Conservation (phyloP, 2,888 invertebrate species). For the Crocallis elinguaria region DNA sequence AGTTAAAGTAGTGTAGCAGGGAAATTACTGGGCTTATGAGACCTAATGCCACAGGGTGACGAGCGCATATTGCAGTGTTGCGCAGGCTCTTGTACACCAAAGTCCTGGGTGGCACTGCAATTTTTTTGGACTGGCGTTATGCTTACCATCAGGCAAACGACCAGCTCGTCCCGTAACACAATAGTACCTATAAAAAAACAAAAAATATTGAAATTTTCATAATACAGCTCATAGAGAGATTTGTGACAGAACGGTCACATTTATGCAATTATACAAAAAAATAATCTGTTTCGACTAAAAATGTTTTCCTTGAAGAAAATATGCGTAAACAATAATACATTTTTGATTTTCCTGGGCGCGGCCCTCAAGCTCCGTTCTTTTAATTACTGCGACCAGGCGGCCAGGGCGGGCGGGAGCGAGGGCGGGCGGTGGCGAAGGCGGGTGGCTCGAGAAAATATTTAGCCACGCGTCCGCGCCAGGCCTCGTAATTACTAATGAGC, state of each 20-base stretch:
- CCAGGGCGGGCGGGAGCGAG: constrained; percentile 39
- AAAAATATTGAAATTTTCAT: too few relatives aligned
- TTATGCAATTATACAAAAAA: constrained; percentile 33
- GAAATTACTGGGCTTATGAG: too few relatives aligned
- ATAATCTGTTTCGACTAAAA: constrained; percentile 42
- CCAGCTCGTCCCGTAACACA: too few relatives aligned
- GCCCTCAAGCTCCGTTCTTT: constrained; percentile 65
- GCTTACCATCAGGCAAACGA: too few relatives aligned
- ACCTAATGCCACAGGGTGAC: too few relatives aligned
- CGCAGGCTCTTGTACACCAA: too few relatives aligned
- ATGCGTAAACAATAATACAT: constrained; percentile 70
- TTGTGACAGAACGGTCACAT: constrained; percentile 16
- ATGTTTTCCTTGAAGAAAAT: constrained; percentile 62
- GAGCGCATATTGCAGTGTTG: too few relatives aligned
- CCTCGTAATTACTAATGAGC: constrained; percentile 81
- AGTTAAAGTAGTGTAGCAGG: too few relatives aligned
- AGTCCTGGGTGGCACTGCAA: too few relatives aligned
- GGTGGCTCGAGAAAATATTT: constrained; percentile 75
- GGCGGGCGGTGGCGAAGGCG: constrained; percentile 34
- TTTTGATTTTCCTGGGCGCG: constrained; percentile 71
- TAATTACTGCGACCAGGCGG: constrained; percentile 72
- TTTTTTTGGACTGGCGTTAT: too few relatives aligned
- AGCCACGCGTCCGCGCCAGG: constrained; percentile 73
- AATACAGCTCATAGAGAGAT: too few relatives aligned
- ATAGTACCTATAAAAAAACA: too few relatives aligned